phyloP scores from a whole-genome alignment of 2,113 vertebrate species.

The Gavia stellata region DNA sequence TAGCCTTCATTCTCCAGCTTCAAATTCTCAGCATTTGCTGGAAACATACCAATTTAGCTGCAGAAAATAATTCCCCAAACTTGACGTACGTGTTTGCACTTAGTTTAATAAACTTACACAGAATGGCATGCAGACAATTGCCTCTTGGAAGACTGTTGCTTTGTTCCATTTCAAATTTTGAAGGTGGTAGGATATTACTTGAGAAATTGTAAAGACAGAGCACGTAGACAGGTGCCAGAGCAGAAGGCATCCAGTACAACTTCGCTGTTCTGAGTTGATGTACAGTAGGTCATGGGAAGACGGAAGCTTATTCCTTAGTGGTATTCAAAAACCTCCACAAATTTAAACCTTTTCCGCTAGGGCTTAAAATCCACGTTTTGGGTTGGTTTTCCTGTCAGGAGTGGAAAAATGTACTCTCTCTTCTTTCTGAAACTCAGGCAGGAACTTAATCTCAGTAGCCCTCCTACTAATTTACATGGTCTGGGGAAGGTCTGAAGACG shows the following conservation, averaged over 20 bases:
- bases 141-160: neutral
- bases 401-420: neutral
- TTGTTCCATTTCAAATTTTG: neutral
- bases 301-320: neutral
- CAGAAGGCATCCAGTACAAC: neutral
- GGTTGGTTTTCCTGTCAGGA: neutral
- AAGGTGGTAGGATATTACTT: neutral
- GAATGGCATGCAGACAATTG: neutral
- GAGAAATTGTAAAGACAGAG: neutral
- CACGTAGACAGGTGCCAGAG: neutral
- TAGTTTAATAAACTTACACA: neutral
- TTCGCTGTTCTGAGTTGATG: neutral
- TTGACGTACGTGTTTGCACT: neutral
- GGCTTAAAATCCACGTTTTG: neutral
- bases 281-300: neutral
- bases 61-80: conserved; percentile 1
- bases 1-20: neutral
- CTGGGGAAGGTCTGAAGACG: neutral
- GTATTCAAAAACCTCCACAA: neutral
- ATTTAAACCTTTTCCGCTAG: neutral
- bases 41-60: neutral
- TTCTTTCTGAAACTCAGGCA: neutral
- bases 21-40: neutral
- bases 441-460: neutral
- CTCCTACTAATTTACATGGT: neutral